These are phyloP conservation scores for Apostichopus californicus DNA, from an alignment of 35 echinoderm and acorn worm species.

Conservation along the genomic window DNA sequence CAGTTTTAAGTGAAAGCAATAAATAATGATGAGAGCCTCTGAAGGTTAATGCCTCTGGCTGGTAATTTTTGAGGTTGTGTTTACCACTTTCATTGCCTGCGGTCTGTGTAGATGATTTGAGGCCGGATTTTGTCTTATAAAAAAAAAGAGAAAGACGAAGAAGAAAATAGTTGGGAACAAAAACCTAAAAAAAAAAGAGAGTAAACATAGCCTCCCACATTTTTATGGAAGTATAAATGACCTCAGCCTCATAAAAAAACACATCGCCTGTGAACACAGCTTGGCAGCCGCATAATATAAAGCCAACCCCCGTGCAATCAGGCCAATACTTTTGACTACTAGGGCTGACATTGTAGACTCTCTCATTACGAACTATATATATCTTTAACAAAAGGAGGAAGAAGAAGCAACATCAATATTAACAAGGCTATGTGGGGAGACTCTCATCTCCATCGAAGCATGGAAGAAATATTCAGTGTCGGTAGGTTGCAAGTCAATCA, in stretches of 20 bases:
- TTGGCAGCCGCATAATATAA: neutral
- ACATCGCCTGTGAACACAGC: neutral
- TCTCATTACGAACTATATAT: conserved; percentile 33
- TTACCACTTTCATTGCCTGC: conserved; percentile 29
- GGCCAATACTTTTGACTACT: neutral
- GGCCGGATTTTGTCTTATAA: conserved; percentile 2
- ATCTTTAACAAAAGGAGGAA: conserved; percentile 15
- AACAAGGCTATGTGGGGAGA: conserved; percentile 44
- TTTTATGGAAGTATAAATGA: neutral
- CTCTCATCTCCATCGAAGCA: conserved; percentile 27
- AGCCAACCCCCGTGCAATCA: neutral
- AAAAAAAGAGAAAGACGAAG: too few species aligned
- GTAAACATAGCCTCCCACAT: too few species aligned
- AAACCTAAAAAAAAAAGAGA: too few species aligned
- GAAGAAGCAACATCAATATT: conserved; percentile 57
- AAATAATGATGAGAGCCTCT: neutral
- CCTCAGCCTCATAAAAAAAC: neutral
- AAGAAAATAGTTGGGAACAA: too few species aligned
- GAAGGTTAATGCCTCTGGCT: conserved; percentile 46
- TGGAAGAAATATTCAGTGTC: conserved; percentile 53
- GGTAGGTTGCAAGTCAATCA: conserved; percentile 56
- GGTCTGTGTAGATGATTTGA: conserved; percentile 20
- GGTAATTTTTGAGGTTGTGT: conserved; percentile 21
- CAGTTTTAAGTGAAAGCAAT: neutral
- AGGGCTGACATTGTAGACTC: neutral